These are phyloP conservation scores for Arrhamphus sclerolepis DNA, from an alignment of 2,797 vertebrate genomes.

Conservation along the genomic window DNA sequence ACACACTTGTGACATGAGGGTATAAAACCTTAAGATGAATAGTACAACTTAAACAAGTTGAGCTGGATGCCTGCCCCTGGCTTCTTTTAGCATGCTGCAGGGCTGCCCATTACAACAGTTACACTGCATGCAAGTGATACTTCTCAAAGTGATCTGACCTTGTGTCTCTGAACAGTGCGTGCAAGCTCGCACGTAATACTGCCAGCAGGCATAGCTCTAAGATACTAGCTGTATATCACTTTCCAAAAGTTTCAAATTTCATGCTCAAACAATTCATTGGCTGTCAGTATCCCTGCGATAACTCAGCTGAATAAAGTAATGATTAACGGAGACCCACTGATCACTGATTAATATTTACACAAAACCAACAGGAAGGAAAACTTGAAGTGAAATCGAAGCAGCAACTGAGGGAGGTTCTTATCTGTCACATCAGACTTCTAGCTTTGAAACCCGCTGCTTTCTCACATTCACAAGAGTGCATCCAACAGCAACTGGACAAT, in stretches of 20 bases:
- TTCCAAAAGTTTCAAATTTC: conserved; percentile 47
- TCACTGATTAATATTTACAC: conserved; percentile 18
- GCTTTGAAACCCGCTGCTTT: conserved; percentile 2
- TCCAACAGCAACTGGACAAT: background rate
- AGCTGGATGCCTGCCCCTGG: conserved; percentile 25
- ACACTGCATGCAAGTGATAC: background rate
- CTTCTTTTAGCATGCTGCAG: conserved; percentile 33
- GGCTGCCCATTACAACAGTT: background rate
- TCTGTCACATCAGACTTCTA: conserved; percentile 12
- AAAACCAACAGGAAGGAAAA: conserved; percentile 34
- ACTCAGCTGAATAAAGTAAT: conserved; percentile 19
- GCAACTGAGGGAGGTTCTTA: conserved; percentile 28
- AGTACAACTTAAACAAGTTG: conserved; percentile 13
- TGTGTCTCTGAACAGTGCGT: conserved; percentile 18
- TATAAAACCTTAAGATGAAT: conserved; percentile 10
- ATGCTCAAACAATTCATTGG: conserved; percentile 22
- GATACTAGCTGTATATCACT: conserved; percentile 27
- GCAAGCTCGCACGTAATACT: conserved; percentile 32
- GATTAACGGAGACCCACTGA: conserved; percentile 24
- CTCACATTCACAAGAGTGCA: background rate
- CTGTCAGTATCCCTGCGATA: conserved; percentile 4
- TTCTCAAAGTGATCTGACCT: conserved; percentile 17
- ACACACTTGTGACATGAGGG: conserved; percentile 1
- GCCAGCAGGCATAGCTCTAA: conserved; percentile 18
- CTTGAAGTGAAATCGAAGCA: conserved; percentile 31